Evolutionary conservation across 2,888 invertebrate species (phyloP), one percentile per base, ranked within the genome.

Genomic region (Podotricha telesiphe): DNA sequence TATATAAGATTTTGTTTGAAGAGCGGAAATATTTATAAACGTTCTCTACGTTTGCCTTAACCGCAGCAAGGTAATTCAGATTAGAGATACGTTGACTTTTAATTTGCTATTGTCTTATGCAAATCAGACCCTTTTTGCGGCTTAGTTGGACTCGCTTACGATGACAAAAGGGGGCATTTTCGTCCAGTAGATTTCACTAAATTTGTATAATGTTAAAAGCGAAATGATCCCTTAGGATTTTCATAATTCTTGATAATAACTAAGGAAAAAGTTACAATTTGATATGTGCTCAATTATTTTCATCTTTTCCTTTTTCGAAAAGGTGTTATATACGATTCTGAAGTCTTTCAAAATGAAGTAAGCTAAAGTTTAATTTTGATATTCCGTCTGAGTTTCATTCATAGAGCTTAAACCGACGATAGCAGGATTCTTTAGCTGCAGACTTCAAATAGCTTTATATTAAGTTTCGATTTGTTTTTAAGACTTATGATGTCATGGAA

Each of bases 121-220:
- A 80, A 81, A 81, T 80, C 70, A 75, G 76, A 77, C 78, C 82
- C 80, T 80, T 79, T 81, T 79, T 80, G 78, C 75, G 78, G 75
- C 77, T 78, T 78, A 77, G 77, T 79, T 74, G 78, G 78, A 76
- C 78, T 76, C 79, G 73, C 70, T 75, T 78, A 77, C 80, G 82
- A 84, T 86, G 84, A 86, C 80, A 82, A 85, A 83, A 76, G 82
- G 75, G 74, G 79, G 78, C 82, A 82, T 80, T 84, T 80, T 79
- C 76, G 79, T 77, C 69, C 77, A 79, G 80, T 84, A 80, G 79
- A 78, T 77, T 78, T 78, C 77, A 80, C 80, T 78, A 77, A 81
- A 81, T 80, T 82, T 80, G 82, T 84, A 84, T 82, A 58, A 59
- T 66, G 40, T 59, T 50, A 22, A 13, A 42, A 59, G 40, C 40